Evolutionary conservation across 2,888 invertebrate genomes (phyloP), one percentile per base, ranked within the genome.

Genomic region (Meliscaeva auricollis): DNA sequence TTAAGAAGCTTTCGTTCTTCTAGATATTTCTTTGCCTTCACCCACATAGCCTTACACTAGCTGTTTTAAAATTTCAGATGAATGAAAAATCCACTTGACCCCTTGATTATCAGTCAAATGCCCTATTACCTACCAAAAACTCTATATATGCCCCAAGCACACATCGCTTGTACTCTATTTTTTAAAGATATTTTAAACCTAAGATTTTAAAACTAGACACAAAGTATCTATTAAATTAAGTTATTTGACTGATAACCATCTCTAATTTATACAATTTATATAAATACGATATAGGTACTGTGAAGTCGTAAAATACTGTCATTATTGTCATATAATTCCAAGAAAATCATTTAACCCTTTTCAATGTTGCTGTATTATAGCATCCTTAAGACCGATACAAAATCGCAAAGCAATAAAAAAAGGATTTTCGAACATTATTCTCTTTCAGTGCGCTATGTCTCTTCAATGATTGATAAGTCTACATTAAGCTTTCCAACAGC

Each of bases 381-480:
- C 38, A 38, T 58, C 58, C 58, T n/a, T 30, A 15, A 30, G 8
- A 15, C 15, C 1, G 48, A 58, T 58, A 60, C 38, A 41, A 38
- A 22, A 20, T 35, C 22, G 13, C 13, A 38, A 22, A 20, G 58
- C 58, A 60, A 60, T 60, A 60, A 60, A 60, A 26, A 38, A 38
- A 38, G 38, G n/a, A 38, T 38, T 58, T 20, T 60, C 20, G 17
- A 35, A 22, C 13, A 20, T 56, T 60, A 60, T 60, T 60, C 58
- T 22, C 38, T 60, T 60, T 60, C 58, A 54, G 2, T 17, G n/a
- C 30, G n/a, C 20, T 15, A 30, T 35, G 17, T 6, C 22, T 22
- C 38, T 20, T 60, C n/a, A 60, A 60, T 60, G 35, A 60, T 60
- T 35, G 38, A 38, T 60, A 38, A 38, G 38, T 60, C 38, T 60